Evolutionary conservation across 2,797 vertebrate genomes (phyloP).

Genomic region (Yasuhikotakia modesta): DNA sequence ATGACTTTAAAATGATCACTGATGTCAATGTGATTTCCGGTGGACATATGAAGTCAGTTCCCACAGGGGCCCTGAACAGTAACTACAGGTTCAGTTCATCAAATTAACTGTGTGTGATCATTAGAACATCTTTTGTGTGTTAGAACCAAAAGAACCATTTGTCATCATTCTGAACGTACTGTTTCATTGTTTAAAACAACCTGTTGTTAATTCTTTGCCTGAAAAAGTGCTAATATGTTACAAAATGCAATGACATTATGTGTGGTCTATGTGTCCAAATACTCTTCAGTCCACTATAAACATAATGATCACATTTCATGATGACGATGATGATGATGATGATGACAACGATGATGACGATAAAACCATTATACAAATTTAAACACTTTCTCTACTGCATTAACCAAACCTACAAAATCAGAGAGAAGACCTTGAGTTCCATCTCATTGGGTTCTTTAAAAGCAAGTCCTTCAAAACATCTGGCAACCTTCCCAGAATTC

Average conservation of each 20-base stretch:
- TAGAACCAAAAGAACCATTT: too few relatives aligned
- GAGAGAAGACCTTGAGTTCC: conserved; percentile 42
- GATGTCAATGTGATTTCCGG: too few relatives aligned
- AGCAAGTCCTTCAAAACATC: conserved; percentile 65
- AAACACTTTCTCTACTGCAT: conserved; percentile 15
- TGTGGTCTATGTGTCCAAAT: neutral
- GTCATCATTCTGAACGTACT: too few relatives aligned
- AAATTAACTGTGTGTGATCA: too few relatives aligned
- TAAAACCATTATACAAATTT: neutral
- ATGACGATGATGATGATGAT: neutral
- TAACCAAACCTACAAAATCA: conserved; percentile 14
- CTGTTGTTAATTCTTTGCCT: too few relatives aligned
- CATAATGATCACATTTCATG: neutral
- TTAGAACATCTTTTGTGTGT: too few relatives aligned
- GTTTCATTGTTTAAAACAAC: too few relatives aligned
- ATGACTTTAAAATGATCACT: too few relatives aligned
- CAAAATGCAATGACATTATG: neutral
- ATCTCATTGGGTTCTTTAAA: conserved; percentile 55
- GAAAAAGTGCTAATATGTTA: neutral
- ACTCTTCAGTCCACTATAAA: neutral
- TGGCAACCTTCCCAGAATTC: conserved; percentile 76
- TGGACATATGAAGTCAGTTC: too few relatives aligned
- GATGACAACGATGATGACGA: neutral
- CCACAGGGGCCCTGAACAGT: too few relatives aligned
- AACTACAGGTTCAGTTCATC: too few relatives aligned